A percentile compares a stretch with the other conserved stretches of the same genome.
These are phyloP conservation scores for Bombus waltoni DNA, from an alignment of 1,140 invertebrate species.

Conservation along the genomic window DNA sequence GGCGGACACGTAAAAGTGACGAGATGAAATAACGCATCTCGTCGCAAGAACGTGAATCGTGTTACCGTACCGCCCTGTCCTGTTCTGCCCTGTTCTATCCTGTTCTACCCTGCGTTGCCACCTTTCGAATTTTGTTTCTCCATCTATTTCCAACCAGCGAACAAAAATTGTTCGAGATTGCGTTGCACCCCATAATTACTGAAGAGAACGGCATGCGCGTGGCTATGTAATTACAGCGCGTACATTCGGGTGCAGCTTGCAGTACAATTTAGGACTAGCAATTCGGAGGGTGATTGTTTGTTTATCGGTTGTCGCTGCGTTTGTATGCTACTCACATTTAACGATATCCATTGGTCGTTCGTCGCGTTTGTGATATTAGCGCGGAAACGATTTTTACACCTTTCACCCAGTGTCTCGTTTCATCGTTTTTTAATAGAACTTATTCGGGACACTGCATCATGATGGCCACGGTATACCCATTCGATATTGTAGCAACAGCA, in stretches of 20 bases:
- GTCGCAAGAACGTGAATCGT: slow-evolving; percentile 48
- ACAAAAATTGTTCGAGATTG: slow-evolving; percentile 58
- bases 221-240: slow-evolving; percentile 57
- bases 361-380: not conserved
- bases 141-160: not conserved
- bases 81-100: not conserved
- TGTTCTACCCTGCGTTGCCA: not conserved
- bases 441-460: too few relatives aligned
- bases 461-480: too few relatives aligned
- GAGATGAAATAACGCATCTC: slow-evolving; percentile 50
- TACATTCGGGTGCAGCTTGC: slow-evolving; percentile 35
- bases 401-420: not conserved
- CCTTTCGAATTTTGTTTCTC: slow-evolving; percentile 24
- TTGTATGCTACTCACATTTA: slow-evolving; percentile 28
- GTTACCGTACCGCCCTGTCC: not conserved
- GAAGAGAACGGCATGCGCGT: slow-evolving; percentile 8
- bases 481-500: not conserved
- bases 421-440: not conserved
- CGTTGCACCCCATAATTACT: slow-evolving; percentile 60
- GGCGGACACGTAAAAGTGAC: slow-evolving; percentile 37
- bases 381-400: not conserved
- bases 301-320: slow-evolving; percentile 55
- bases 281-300: slow-evolving; percentile 52
- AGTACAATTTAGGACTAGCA: slow-evolving; percentile 50
- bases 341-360: slow-evolving; percentile 21